Evolutionary conservation across 1,140 invertebrate species (phyloP), one percentile per base, ranked within the genome.

Genomic region (Stratiolaelaps scimitus): DNA sequence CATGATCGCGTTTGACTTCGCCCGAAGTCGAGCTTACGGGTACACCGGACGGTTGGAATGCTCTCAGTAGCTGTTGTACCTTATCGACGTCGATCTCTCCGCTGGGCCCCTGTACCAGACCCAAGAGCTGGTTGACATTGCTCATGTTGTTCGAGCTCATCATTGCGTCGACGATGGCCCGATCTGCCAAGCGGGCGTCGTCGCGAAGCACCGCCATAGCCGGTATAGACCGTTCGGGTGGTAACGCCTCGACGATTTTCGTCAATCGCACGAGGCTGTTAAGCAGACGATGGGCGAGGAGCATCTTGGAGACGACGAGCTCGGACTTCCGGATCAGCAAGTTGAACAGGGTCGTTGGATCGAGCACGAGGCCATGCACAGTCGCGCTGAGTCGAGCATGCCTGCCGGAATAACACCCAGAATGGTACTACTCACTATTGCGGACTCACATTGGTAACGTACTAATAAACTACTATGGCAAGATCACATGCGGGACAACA

Each of bases 251-350:
- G 53, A 23, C 53, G 15, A 48, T 48, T 28, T 48, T 48, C 19
- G 28, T 19, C 47, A 48, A 28, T 7, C 23, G 53, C 23, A 60
- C 26, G n/a, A 60, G 53, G 1, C 15, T 26, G 53, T 60, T 60
- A 20, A 60, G 23, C 15, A 26, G 53, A 20, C 53, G 53, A 29
- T 60, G 53, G 34, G 53, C 1, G 53, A 60, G 53, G 15, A 60
- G 26, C 53, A 60, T 60, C 15, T 60, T 60, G 17, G 53, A 60
- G 23, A 60, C 53, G 23, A 60, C 15, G 34, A 60, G 53, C 34
- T 26, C 23, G 13, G 53, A 17, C 15, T 60, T 60, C 15, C 53
- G 53, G 34, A 60, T 26, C 53, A 60, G 53, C 53, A 17, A 23
- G 47, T 48, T 48, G 47, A 48, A 48, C 15, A 48, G 47, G 13